Evolutionary conservation across 2,113 vertebrate genomes (phyloP).

Genomic region (Odocoileus virginianus): DNA sequence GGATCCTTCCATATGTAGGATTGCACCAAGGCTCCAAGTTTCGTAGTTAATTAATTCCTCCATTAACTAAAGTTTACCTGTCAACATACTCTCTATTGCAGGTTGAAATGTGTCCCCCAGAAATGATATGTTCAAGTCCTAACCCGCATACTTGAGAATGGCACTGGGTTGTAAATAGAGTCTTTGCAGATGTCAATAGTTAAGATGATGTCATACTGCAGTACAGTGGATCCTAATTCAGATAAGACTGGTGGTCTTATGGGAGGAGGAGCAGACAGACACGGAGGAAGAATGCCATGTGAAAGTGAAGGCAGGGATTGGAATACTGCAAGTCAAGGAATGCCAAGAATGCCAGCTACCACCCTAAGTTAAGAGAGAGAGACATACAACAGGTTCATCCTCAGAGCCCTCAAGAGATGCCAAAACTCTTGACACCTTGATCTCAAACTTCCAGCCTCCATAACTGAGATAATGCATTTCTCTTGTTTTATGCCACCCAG

Average conservation of each 20-base stretch:
- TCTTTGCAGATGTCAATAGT: background rate
- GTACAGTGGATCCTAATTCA: background rate
- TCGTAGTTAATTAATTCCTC: background rate
- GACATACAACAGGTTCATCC: background rate
- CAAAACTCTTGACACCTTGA: background rate
- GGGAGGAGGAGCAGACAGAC: background rate
- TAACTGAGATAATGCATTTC: background rate
- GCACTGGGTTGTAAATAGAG: background rate
- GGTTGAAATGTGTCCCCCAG: background rate
- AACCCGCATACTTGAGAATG: background rate
- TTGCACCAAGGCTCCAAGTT: background rate
- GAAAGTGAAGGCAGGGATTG: background rate
- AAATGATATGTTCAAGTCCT: background rate
- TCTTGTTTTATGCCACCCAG: background rate
- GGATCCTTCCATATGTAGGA: background rate
- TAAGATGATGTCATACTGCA: background rate
- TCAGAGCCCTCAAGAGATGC: background rate
- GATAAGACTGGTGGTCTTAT: background rate
- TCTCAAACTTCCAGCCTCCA: background rate
- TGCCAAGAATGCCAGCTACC: background rate
- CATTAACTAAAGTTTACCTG: background rate
- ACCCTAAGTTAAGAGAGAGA: background rate
- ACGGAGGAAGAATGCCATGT: background rate
- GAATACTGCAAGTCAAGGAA: background rate
- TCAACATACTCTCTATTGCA: background rate